Conservation (phyloP, 2,888 invertebrate species). For the Sinopyrophorus schimmeli region DNA sequence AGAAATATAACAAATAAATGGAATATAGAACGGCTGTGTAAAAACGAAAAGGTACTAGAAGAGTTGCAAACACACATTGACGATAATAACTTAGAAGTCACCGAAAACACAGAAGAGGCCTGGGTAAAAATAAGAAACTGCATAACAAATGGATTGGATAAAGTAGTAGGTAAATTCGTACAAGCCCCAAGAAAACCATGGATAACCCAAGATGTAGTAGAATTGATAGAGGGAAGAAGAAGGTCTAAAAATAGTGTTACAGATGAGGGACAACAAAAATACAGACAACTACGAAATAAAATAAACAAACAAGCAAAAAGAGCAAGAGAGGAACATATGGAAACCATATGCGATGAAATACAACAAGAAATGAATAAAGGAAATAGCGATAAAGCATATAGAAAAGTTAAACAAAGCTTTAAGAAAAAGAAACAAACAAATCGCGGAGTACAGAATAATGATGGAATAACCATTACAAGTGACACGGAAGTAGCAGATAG, state of each 20-base stretch:
- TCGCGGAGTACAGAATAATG: background rate
- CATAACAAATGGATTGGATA: background rate
- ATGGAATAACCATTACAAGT: conserved; percentile 2
- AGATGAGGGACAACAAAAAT: background rate
- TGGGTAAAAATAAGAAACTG: background rate
- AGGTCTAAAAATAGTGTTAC: conserved; percentile 1
- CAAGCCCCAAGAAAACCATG: background rate
- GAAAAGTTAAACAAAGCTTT: background rate
- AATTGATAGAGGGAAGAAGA: conserved; percentile 1
- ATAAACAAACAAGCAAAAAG: conserved; percentile 1
- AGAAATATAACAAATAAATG: conserved; percentile 1
- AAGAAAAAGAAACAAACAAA: background rate
- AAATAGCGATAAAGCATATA: conserved; percentile 1
- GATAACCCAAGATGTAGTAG: conserved; percentile 1
- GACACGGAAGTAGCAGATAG: conserved; percentile 6
- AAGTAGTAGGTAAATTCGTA: background rate
- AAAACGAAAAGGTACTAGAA: background rate
- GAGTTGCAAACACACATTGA: background rate
- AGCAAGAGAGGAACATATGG: conserved; percentile 1
- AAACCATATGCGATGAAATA: conserved; percentile 3
- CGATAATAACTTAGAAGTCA: too few relatives aligned
- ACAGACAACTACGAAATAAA: background rate
- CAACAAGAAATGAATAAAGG: conserved; percentile 1
- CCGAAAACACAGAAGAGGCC: too few relatives aligned
- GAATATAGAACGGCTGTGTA: background rate